Evolutionary conservation across 2,888 invertebrate genomes (phyloP), one percentile per base, ranked within the genome.

Genomic region (Smittia sp.): DNA sequence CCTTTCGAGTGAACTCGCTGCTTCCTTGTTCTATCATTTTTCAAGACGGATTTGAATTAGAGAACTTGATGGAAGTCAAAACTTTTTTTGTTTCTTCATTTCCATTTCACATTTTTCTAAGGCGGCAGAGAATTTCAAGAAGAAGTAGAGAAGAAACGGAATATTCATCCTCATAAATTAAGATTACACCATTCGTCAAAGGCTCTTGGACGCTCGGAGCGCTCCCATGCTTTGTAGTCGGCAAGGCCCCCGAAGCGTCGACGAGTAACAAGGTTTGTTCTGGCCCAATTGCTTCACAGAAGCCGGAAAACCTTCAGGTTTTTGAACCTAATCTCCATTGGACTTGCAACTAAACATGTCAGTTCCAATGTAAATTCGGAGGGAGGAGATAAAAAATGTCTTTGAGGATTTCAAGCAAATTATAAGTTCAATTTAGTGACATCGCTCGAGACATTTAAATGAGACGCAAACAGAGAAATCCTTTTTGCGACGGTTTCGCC

Each of bases 111-210:
- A 22, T 22, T 62, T 62, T 62, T 62, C 20, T 62, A 20, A 22
- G 18, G 1, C 20, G 13, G 20, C 1, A 62, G 20, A 13, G 11
- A 62, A 62, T 15, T 62, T 62, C 46, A 46, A 3, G 46, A 11
- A 11, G 11, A 15, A 39, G 25, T 11, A 15, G 24, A 22, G 63
- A 63, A 20, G 15, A 38, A 66, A 38, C 32, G 22, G 65, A 66
- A 66, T 68, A 41, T 68, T 68, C 24, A 41, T 68, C 68, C 22
- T 41, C 68, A 68, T 68, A 41, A 68, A 68, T 68, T 68, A 68
- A 46, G 68, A 68, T 68, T 68, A 68, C 15, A 32, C 46, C 25
- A 46, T 46, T 46, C 46, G 46, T 68, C 41, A 68, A 68, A 68
- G 39, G 67, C 41, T 38, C 32, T 32, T 32, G 32, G 9, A 32